Evolutionary conservation across 2,888 invertebrate genomes (phyloP).

Genomic region (Chloroclystis v-ata): DNA sequence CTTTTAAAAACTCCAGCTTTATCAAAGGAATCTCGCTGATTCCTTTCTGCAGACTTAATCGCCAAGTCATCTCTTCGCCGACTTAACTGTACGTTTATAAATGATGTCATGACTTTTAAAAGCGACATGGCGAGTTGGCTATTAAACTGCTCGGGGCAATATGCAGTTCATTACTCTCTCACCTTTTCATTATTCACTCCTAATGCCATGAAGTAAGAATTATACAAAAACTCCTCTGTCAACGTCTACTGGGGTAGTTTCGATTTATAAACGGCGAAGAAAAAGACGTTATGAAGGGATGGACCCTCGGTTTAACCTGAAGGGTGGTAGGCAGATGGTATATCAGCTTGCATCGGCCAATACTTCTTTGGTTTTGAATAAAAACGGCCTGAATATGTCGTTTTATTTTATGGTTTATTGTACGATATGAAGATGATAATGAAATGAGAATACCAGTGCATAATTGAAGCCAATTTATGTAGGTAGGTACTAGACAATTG

Average conservation of each 20-base stretch:
- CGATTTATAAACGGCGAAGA: not conserved
- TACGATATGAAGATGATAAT: not conserved
- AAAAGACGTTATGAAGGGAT: conserved; percentile 14
- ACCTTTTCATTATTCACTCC: conserved; percentile 4
- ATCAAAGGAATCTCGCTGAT: not conserved
- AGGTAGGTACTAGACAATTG: too few species aligned
- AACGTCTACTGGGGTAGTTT: not conserved
- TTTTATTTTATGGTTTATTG: too few species aligned
- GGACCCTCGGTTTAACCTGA: conserved; percentile 13
- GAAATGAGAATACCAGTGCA: too few species aligned
- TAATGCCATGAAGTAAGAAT: not conserved
- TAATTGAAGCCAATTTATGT: too few species aligned
- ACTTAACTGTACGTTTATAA: not conserved
- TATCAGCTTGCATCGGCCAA: conserved; percentile 17
- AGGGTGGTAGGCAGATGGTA: conserved; percentile 19
- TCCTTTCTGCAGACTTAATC: not conserved
- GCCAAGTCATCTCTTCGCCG: not conserved
- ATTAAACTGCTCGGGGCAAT: not conserved
- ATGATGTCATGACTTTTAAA: conserved; percentile 1
- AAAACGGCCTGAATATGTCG: conserved; percentile 2
- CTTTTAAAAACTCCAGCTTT: not conserved
- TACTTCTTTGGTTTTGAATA: conserved; percentile 1
- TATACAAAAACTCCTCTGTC: not conserved
- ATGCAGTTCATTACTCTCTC: conserved; percentile 1
- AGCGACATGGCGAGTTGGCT: not conserved